Conservation (phyloP, 2,888 invertebrate genomes). For the Carcina quercana region DNA sequence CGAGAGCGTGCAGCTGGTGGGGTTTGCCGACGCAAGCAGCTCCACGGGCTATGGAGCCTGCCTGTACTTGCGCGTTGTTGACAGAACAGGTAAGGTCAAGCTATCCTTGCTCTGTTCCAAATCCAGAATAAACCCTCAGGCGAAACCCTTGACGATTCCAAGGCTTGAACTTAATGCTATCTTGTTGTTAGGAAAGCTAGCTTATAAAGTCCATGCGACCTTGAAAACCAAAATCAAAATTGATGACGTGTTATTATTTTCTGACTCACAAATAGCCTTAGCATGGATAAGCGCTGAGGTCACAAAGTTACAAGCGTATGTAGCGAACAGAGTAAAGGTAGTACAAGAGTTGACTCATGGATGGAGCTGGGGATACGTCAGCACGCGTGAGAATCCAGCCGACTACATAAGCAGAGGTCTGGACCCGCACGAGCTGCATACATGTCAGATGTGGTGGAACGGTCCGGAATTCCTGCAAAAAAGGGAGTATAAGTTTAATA, state of each 20-base stretch:
- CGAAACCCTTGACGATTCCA: conserved; percentile 9
- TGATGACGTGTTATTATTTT: conserved; percentile 5
- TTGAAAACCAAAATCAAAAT: conserved; percentile 3
- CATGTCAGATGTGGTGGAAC: conserved; percentile 7
- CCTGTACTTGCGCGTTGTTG: conserved; percentile 10
- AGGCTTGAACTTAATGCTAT: conserved; percentile 14
- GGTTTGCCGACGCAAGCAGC: conserved; percentile 14
- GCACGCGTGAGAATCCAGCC: conserved; percentile 10
- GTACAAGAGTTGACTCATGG: conserved; percentile 7
- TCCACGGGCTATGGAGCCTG: conserved; percentile 13
- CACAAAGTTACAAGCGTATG: conserved; percentile 10
- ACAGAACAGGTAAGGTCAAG: conserved; percentile 9
- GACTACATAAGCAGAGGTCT: conserved; percentile 11
- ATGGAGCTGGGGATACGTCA: conserved; percentile 12
- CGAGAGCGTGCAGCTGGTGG: conserved; percentile 10
- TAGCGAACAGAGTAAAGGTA: conserved; percentile 13
- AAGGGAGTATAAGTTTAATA: conserved; percentile 3
- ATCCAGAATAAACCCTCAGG: conserved; percentile 15
- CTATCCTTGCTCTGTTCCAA: conserved; percentile 14
- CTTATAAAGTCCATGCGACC: conserved; percentile 2
- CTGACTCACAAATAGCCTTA: conserved; percentile 12
- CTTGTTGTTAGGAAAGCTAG: conserved; percentile 9
- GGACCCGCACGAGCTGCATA: conserved; percentile 3
- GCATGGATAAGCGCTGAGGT: conserved; percentile 13
- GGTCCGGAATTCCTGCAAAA: conserved; percentile 3